A percentile compares a stretch with the other conserved stretches of the same genome.
phyloP scores from a whole-genome alignment of 2,888 invertebrate genomes.

The Lottia scabra region DNA sequence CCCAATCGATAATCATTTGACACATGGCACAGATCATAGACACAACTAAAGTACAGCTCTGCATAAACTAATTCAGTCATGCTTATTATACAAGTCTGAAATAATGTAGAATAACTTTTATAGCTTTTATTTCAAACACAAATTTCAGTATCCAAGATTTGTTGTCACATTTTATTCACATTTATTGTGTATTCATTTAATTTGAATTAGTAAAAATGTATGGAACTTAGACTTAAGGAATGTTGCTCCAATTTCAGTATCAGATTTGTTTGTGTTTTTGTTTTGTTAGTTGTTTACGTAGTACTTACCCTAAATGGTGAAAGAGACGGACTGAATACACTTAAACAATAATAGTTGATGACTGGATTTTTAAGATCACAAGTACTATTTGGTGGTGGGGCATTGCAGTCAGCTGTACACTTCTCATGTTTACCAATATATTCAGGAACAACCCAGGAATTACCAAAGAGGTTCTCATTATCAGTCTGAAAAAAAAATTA shows the following conservation, averaged over 20 bases:
- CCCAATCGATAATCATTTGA: not conserved
- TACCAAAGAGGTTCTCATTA: conserved; percentile 47
- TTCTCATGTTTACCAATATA: conserved; percentile 24
- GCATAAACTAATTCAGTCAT: not conserved
- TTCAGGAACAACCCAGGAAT: conserved; percentile 46
- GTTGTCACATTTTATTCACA: too few relatives aligned
- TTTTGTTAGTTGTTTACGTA: not conserved
- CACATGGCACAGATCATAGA: conserved; percentile 15
- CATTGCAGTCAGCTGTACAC: conserved; percentile 47
- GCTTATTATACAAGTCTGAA: conserved; percentile 8
- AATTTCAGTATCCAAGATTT: too few relatives aligned
- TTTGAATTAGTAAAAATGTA: too few relatives aligned
- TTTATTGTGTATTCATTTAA: too few relatives aligned
- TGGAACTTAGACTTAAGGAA: too few relatives aligned
- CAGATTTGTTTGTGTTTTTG: too few relatives aligned
- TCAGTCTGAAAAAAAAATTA: conserved; percentile 37
- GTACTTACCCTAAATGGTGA: conserved; percentile 40
- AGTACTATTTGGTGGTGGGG: conserved; percentile 15
- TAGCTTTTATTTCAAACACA: too few relatives aligned
- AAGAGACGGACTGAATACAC: conserved; percentile 26
- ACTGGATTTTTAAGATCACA: conserved; percentile 26
- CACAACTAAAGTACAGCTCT: conserved; percentile 9
- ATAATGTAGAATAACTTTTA: not conserved
- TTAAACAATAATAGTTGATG: conserved; percentile 37
- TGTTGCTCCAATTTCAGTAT: too few relatives aligned